phyloP scores from a whole-genome alignment of 1,140 invertebrate species.

The Steinernema feltiae region DNA sequence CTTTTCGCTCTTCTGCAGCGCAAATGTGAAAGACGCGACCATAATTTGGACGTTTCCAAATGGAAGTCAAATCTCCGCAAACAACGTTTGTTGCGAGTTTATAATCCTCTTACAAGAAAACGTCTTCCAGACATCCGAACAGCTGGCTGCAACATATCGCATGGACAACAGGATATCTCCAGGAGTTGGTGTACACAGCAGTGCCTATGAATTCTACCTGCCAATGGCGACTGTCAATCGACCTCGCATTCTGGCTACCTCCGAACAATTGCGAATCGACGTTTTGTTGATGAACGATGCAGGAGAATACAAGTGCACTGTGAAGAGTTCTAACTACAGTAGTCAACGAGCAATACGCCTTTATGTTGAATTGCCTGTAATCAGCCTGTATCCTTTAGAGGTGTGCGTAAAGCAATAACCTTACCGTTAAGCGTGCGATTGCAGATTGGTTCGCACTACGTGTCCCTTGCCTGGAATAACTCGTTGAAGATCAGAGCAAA shows the following conservation, averaged over 20 bases:
- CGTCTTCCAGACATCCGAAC: neutral
- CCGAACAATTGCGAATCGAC: slow-evolving; percentile 21
- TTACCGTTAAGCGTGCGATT: neutral
- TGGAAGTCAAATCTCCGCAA: neutral
- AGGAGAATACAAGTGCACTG: slow-evolving; percentile 40
- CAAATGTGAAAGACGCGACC: neutral
- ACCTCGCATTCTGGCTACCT: slow-evolving; percentile 18
- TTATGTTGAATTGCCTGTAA: slow-evolving; percentile 28
- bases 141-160: neutral
- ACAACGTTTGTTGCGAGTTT: neutral
- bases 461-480: slow-evolving; percentile 43
- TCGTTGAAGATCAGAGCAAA: slow-evolving; percentile 30
- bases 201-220: neutral
- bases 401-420: slow-evolving; percentile 6
- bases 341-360: slow-evolving; percentile 21
- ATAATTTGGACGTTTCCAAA: neutral
- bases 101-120: neutral
- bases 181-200: neutral
- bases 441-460: slow-evolving; percentile 44
- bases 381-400: slow-evolving; percentile 38
- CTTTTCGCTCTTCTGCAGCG: slow-evolving; percentile 6
- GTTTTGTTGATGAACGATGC: slow-evolving; percentile 18
- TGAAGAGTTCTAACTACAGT: slow-evolving; percentile 25
- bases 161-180: neutral
- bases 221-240: neutral